A percentile compares a stretch with the other conserved stretches of the same genome.
These are phyloP conservation scores for Ctenoplectra terminalis DNA, from an alignment of 1,140 invertebrate species.

Conservation along the genomic window DNA sequence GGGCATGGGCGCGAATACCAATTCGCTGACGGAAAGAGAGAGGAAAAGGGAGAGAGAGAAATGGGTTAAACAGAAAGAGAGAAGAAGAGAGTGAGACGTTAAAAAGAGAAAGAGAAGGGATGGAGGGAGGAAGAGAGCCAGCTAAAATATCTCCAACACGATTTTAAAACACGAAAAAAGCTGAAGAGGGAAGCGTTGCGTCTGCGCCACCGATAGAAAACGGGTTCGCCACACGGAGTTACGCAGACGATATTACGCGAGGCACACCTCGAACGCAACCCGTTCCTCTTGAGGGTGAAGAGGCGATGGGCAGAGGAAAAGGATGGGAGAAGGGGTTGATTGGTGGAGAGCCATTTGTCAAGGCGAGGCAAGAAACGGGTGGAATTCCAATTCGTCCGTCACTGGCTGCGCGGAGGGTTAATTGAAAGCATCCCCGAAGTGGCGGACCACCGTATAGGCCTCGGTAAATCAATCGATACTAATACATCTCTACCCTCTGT, in stretches of 20 bases:
- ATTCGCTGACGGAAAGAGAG: constrained; percentile 31
- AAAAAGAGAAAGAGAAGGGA: constrained; percentile 2
- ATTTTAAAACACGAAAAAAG: constrained; percentile 42
- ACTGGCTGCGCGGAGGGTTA: constrained; percentile 70
- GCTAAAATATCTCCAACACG: constrained; percentile 32
- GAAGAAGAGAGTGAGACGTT: too few relatives aligned
- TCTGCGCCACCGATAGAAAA: neutral
- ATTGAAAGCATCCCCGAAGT: constrained; percentile 71
- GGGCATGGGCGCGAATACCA: constrained; percentile 50
- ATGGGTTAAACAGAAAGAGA: constrained; percentile 14
- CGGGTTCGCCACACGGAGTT: constrained; percentile 50
- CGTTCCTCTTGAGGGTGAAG: constrained; percentile 14
- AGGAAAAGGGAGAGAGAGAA: constrained; percentile 5
- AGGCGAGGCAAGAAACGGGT: constrained; percentile 70
- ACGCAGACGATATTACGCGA: constrained; percentile 60
- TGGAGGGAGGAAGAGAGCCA: neutral
- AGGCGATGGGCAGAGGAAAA: constrained; percentile 2
- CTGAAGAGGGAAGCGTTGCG: neutral
- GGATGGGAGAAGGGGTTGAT: constrained; percentile 53
- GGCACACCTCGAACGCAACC: constrained; percentile 52
- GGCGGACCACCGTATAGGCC: constrained; percentile 26
- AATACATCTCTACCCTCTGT: neutral
- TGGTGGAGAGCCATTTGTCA: constrained; percentile 73
- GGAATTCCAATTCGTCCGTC: constrained; percentile 73
- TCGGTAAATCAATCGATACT: constrained; percentile 54